phyloP scores from a whole-genome alignment of 2,113 vertebrate genomes.

The Ranitomeya variabilis region DNA sequence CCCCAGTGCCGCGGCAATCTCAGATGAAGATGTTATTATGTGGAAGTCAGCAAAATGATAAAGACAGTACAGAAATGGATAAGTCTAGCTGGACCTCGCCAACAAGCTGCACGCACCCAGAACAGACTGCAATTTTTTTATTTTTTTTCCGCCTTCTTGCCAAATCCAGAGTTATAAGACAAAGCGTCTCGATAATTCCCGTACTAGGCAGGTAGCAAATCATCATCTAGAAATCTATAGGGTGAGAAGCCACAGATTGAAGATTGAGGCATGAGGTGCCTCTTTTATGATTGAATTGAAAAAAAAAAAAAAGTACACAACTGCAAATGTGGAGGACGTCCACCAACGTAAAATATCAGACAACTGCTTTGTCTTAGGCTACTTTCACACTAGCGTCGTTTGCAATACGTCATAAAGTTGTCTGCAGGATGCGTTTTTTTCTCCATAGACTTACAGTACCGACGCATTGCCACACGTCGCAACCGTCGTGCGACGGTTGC shows the following conservation, averaged over 20 bases:
- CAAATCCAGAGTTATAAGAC: conserved; percentile 53
- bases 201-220: neutral
- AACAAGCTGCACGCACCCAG: conserved; percentile 72
- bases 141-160: conserved; percentile 58
- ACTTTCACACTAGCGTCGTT: too few species aligned
- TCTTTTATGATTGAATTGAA: neutral
- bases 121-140: conserved; percentile 62
- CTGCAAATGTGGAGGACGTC: neutral
- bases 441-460: too few species aligned
- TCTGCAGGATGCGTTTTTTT: too few species aligned
- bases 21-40: conserved; percentile 98
- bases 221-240: neutral
- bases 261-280: neutral
- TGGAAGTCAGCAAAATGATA: conserved; percentile 91
- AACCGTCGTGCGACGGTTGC: too few species aligned
- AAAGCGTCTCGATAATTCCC: conserved; percentile 32
- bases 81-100: conserved; percentile 75
- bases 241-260: neutral
- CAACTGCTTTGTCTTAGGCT: neutral
- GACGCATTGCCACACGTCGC: too few species aligned
- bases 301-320: too few species aligned
- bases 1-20: conserved; percentile 90
- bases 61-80: conserved; percentile 78
- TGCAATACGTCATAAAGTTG: too few species aligned
- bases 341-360: neutral